Conservation (phyloP, 2,888 invertebrate species). For the Toxonevra muliebris region DNA sequence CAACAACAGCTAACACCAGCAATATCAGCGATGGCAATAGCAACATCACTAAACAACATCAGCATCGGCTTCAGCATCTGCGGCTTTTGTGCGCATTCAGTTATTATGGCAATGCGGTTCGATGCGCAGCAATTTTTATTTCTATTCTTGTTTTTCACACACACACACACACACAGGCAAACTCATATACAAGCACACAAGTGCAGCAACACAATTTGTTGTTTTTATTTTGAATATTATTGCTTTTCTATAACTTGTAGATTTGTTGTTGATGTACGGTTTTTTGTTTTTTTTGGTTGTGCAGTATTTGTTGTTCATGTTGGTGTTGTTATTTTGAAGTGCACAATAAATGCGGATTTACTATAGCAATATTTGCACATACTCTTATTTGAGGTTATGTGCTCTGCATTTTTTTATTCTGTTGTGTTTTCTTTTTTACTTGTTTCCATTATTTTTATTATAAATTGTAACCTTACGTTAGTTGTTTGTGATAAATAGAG, state of each 20-base stretch:
- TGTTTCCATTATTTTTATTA: not conserved
- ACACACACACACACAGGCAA: not conserved
- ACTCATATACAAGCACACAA: not conserved
- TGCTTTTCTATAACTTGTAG: conserved; percentile 11
- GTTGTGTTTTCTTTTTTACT: not conserved
- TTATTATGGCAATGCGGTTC: conserved; percentile 1
- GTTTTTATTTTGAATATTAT: conserved; percentile 7
- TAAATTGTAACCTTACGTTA: too few species aligned
- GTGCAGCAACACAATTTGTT: not conserved
- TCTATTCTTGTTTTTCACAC: not conserved
- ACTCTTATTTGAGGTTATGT: not conserved
- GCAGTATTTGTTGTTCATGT: not conserved
- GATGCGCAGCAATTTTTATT: not conserved
- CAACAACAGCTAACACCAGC: not conserved
- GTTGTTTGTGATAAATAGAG: too few species aligned
- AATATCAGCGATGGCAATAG: not conserved
- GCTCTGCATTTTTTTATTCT: not conserved
- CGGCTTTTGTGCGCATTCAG: conserved; percentile 4
- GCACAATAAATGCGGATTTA: conserved; percentile 25
- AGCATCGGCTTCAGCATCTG: conserved; percentile 11
- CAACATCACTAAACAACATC: not conserved
- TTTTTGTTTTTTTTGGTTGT: not conserved
- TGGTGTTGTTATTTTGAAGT: conserved; percentile 16
- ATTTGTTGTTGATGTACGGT: not conserved
- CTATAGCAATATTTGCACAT: not conserved